A percentile compares a stretch with the other conserved stretches of the same genome.
Evolutionary conservation across 2,888 invertebrate species (phyloP).

Genomic region (Apoderus coryli): DNA sequence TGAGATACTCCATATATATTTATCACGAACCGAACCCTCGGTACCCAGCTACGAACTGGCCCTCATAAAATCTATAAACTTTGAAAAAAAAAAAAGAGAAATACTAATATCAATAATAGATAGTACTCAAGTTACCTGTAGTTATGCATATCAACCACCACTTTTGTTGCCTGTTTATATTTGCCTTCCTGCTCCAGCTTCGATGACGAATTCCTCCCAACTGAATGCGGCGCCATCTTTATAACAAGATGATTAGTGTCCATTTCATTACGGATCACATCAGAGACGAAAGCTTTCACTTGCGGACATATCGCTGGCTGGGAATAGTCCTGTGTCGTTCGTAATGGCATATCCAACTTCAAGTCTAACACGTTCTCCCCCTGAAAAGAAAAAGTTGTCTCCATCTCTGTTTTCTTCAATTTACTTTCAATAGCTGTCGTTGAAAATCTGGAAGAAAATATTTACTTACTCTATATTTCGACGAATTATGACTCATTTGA

Average conservation of each 20-base stretch:
- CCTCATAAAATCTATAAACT: too few species aligned
- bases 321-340: slow-evolving; percentile 63
- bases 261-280: slow-evolving; percentile 37
- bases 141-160: slow-evolving; percentile 30
- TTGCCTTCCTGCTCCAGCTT: slow-evolving; percentile 32
- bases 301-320: slow-evolving; percentile 57
- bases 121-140: slow-evolving; percentile 25
- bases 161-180: slow-evolving; percentile 30
- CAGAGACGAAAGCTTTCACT: slow-evolving; percentile 50
- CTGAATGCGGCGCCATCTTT: slow-evolving; percentile 29
- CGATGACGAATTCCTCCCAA: slow-evolving; percentile 26
- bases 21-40: too few species aligned
- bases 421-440: neutral
- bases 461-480: slow-evolving; percentile 27
- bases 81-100: slow-evolving; percentile 3
- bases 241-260: slow-evolving; percentile 28
- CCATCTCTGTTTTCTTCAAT: neutral
- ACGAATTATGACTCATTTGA: slow-evolving; percentile 19
- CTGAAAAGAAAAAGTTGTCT: too few species aligned
- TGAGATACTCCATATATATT: too few species aligned
- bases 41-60: too few species aligned
- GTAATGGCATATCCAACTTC: slow-evolving; percentile 58
- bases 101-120: neutral
- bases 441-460: neutral
- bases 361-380: slow-evolving; percentile 60